Evolutionary conservation across 1,140 invertebrate genomes (phyloP).

Genomic region (Neodiprion fabricii): DNA sequence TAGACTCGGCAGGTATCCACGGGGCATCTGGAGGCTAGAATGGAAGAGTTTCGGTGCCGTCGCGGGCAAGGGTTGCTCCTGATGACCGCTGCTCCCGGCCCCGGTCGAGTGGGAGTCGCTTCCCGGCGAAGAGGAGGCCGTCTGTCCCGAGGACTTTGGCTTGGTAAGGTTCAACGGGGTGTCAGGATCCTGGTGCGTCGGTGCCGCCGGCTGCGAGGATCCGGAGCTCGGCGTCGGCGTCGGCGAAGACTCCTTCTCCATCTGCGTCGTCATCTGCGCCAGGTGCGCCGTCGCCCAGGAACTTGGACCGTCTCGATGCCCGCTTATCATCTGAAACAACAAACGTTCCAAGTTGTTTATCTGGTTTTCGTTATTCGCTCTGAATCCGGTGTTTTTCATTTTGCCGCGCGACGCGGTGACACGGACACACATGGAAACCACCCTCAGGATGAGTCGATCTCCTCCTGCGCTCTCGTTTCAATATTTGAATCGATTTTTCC

Average conservation of each 20-base stretch:
- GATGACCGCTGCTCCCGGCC: slow-evolving; percentile 54
- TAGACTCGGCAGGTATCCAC: slow-evolving; percentile 62
- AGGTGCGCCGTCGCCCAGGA: slow-evolving; percentile 53
- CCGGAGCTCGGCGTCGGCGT: slow-evolving; percentile 59
- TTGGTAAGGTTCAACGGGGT: slow-evolving; percentile 90
- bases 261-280: slow-evolving; percentile 50
- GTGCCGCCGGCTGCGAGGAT: slow-evolving; percentile 51
- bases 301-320: slow-evolving; percentile 49
- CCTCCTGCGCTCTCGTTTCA: too few relatives aligned
- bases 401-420: too few relatives aligned
- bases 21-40: slow-evolving; percentile 63
- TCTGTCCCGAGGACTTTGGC: slow-evolving; percentile 55
- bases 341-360: slow-evolving; percentile 25
- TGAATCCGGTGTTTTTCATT: too few relatives aligned
- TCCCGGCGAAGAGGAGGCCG: slow-evolving; percentile 49
- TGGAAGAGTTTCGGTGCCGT: slow-evolving; percentile 67
- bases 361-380: too few relatives aligned
- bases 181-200: slow-evolving; percentile 78
- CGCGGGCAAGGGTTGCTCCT: slow-evolving; percentile 66
- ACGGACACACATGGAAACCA: too few relatives aligned
- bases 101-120: slow-evolving; percentile 60
- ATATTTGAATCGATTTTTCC: too few relatives aligned
- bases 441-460: too few relatives aligned
- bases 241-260: slow-evolving; percentile 57
- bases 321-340: slow-evolving; percentile 50